phyloP scores from a whole-genome alignment of 2,113 vertebrate species.

The Mus musculus region DNA sequence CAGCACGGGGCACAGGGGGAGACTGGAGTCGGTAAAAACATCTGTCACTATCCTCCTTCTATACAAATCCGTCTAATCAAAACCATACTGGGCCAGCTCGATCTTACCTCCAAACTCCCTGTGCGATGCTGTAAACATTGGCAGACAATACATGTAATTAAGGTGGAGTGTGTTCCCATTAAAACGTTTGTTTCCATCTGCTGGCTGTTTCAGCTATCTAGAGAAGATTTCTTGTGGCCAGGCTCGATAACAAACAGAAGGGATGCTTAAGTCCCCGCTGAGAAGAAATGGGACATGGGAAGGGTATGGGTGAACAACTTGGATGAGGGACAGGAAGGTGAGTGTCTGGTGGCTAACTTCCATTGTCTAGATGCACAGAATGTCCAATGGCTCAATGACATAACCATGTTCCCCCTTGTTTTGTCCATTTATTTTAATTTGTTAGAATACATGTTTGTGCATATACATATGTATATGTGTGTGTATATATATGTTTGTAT shows the following conservation, averaged over 20 bases:
- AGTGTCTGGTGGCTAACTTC: background rate
- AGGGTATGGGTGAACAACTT: background rate
- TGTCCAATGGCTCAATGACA: background rate
- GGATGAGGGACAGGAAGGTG: background rate
- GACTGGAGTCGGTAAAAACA: background rate
- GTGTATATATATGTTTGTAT: background rate
- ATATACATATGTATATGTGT: no score
- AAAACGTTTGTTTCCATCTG: conserved; percentile 76
- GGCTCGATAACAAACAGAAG: conserved; percentile 41
- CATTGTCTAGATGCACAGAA: background rate
- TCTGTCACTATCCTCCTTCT: conserved; percentile 45
- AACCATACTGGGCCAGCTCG: conserved; percentile 73
- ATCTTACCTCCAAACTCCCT: conserved; percentile 74
- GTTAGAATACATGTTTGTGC: no score
- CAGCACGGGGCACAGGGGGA: background rate
- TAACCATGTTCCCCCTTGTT: background rate
- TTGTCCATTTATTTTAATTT: background rate
- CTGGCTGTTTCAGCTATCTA: conserved; percentile 62
- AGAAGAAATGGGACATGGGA: background rate
- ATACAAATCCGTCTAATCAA: conserved; percentile 75
- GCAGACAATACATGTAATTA: conserved; percentile 76
- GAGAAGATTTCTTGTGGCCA: conserved; percentile 66
- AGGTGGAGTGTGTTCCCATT: conserved; percentile 61
- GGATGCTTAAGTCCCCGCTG: background rate
- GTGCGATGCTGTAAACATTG: conserved; percentile 75